Percentiles rank a stretch among this genome's conserved stretches.
These are phyloP conservation scores for Cryptotermes secundus DNA, from an alignment of 1,140 invertebrate species.

Conservation along the genomic window DNA sequence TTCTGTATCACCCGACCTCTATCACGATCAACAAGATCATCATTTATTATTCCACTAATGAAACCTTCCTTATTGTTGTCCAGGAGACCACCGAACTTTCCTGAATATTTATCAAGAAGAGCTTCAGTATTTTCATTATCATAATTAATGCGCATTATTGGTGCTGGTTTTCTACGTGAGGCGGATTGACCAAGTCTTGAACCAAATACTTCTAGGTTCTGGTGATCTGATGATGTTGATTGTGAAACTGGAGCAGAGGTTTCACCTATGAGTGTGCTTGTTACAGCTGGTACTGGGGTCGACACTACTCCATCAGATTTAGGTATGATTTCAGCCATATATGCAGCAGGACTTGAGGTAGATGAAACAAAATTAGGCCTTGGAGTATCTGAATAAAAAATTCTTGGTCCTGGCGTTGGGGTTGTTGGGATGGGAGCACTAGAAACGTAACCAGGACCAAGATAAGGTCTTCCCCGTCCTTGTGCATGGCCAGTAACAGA, in stretches of 20 bases:
- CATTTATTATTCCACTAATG: slow-evolving; percentile 23
- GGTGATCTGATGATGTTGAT: too few relatives aligned
- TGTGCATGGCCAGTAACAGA: not conserved
- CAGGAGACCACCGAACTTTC: slow-evolving; percentile 40
- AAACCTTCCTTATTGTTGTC: slow-evolving; percentile 32
- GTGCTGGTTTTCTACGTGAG: not conserved
- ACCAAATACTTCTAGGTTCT: not conserved
- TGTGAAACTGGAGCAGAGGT: not conserved
- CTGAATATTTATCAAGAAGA: slow-evolving; percentile 39
- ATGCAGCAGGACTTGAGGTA: not conserved
- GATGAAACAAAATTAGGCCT: not conserved
- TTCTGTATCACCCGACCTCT: not conserved
- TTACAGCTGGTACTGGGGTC: not conserved
- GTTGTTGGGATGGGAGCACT: too few relatives aligned
- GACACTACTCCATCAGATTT: not conserved
- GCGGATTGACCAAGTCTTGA: not conserved
- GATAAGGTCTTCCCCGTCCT: not conserved
- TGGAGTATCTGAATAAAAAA: too few relatives aligned
- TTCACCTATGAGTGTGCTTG: not conserved
- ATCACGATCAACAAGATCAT: not conserved
- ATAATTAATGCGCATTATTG: not conserved
- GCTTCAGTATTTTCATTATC: slow-evolving; percentile 36
- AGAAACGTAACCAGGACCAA: not conserved
- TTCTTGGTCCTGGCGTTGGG: too few relatives aligned
- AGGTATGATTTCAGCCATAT: not conserved